A percentile compares a stretch with the other conserved stretches of the same genome.
These are phyloP conservation scores for Biston stratarius DNA, from an alignment of 2,888 invertebrate species.

Conservation along the genomic window DNA sequence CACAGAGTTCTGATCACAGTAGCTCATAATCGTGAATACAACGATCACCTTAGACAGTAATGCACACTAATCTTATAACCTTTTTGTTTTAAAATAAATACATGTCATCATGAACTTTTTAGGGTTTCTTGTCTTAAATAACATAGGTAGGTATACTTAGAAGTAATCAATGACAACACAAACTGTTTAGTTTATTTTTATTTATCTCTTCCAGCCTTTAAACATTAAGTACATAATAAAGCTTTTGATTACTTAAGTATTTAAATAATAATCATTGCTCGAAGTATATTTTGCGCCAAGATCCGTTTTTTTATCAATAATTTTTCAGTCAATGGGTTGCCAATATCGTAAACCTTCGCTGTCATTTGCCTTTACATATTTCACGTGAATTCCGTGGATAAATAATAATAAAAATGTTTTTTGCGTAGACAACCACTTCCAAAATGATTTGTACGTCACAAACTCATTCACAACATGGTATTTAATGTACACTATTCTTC, in stretches of 20 bases:
- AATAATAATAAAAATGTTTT: not conserved
- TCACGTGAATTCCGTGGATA: not conserved
- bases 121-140: not conserved
- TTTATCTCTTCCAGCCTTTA: slow-evolving; percentile 32
- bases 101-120: no score
- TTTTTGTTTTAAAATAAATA: no score
- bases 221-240: slow-evolving; percentile 5
- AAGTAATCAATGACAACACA: not conserved
- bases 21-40: no score
- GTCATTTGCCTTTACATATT: slow-evolving; percentile 2
- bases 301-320: not conserved
- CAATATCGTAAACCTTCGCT: not conserved
- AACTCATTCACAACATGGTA: no score
- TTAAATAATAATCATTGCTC: slow-evolving; percentile 7
- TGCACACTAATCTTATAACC: no score
- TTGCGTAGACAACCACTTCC: no score
- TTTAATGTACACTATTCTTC: no score
- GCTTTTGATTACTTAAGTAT: not conserved
- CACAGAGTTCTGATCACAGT: no score
- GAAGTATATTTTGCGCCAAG: slow-evolving; percentile 12
- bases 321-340: not conserved
- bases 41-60: no score
- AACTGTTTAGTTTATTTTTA: slow-evolving; percentile 30
- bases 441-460: no score
- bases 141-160: not conserved